These are phyloP conservation scores for Yponomeuta cagnagella DNA, from an alignment of 2,888 invertebrate species.

Conservation along the genomic window DNA sequence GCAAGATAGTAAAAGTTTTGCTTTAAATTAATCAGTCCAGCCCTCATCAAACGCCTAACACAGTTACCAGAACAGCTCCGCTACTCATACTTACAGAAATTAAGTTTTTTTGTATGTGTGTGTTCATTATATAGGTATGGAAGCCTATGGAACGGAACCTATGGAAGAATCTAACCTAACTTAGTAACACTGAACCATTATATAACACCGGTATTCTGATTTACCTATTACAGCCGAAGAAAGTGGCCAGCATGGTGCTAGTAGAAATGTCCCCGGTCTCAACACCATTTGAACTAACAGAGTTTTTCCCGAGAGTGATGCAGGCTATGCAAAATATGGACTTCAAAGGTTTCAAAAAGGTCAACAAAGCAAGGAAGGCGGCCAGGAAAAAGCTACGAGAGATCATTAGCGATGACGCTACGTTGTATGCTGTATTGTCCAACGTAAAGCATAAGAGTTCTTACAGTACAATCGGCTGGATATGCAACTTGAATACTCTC, in stretches of 20 bases:
- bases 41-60: too few species aligned
- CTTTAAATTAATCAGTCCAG: too few species aligned
- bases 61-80: too few species aligned
- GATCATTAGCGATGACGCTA: slow-evolving; percentile 65
- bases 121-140: too few species aligned
- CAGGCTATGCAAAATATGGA: slow-evolving; percentile 47
- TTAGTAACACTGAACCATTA: too few species aligned
- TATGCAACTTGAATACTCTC: slow-evolving; percentile 83
- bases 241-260: slow-evolving; percentile 77
- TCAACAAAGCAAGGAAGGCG: slow-evolving; percentile 34
- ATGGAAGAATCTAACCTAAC: too few species aligned
- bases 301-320: slow-evolving; percentile 77
- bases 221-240: slow-evolving; percentile 56
- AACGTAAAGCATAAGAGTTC: slow-evolving; percentile 63
- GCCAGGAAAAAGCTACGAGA: slow-evolving; percentile 37
- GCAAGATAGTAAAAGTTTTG: too few species aligned
- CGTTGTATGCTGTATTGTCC: slow-evolving; percentile 69
- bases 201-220: too few species aligned
- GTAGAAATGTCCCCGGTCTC: slow-evolving; percentile 81
- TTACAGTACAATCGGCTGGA: slow-evolving; percentile 76
- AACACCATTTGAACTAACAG: slow-evolving; percentile 66
- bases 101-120: too few species aligned
- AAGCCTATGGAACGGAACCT: too few species aligned
- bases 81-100: too few species aligned
- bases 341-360: slow-evolving; percentile 32